These are phyloP conservation scores for Seriola rivoliana DNA, from an alignment of 2,113 vertebrate genomes.

Conservation along the genomic window DNA sequence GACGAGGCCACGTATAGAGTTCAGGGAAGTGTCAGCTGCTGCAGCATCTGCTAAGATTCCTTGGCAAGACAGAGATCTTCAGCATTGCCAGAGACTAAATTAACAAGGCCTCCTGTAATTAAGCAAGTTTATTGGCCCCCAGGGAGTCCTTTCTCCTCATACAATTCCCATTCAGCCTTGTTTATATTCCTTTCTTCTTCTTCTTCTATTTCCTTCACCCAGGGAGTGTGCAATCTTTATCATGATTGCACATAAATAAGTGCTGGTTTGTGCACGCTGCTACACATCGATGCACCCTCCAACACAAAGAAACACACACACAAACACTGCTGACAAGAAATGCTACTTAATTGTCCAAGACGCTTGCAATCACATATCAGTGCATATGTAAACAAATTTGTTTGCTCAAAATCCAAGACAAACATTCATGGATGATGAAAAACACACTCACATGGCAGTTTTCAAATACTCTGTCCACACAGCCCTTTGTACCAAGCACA, in stretches of 20 bases:
- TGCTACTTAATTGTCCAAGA: conserved; percentile 32
- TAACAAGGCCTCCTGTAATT: conserved; percentile 78
- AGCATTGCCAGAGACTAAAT: conserved; percentile 71
- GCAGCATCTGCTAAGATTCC: conserved; percentile 53
- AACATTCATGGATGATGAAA: conserved; percentile 59
- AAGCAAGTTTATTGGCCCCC: conserved; percentile 76
- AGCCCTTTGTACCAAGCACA: conserved; percentile 21
- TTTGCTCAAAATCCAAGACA: conserved; percentile 51
- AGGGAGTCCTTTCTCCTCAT: conserved; percentile 65
- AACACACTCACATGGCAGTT: conserved; percentile 12
- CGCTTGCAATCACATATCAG: conserved; percentile 15
- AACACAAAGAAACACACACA: conserved; percentile 24
- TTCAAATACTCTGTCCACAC: conserved; percentile 44
- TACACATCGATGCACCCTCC: background rate
- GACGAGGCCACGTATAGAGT: conserved; percentile 45
- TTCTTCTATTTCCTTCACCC: conserved; percentile 37
- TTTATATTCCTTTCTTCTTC: conserved; percentile 61
- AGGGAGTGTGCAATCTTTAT: conserved; percentile 39
- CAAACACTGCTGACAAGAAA: background rate
- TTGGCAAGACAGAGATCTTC: conserved; percentile 54
- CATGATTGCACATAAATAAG: conserved; percentile 55
- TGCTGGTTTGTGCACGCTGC: background rate
- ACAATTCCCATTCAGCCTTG: conserved; percentile 67
- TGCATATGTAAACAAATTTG: conserved; percentile 37
- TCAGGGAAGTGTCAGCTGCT: conserved; percentile 61